phyloP scores from a whole-genome alignment of 1,140 invertebrate genomes.

The Centruroides sculpturatus region DNA sequence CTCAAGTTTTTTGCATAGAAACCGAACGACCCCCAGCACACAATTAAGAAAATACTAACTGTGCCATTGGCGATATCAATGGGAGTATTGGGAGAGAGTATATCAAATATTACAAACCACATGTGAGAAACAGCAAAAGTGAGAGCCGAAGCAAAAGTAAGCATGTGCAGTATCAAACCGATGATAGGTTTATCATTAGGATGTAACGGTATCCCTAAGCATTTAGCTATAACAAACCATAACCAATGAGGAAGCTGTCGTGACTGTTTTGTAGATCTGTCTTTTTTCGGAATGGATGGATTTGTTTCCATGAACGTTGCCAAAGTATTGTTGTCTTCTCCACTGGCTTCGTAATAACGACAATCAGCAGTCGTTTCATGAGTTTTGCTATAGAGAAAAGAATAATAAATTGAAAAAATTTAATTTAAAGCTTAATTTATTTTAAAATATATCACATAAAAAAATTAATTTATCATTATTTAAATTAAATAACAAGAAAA shows the following conservation, averaged over 20 bases:
- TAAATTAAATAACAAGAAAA: no score
- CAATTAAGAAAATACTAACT: constrained; percentile 24
- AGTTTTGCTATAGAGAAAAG: no score
- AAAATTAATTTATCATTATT: no score
- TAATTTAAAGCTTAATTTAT: no score
- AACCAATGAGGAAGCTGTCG: constrained; percentile 7
- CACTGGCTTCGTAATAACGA: no score
- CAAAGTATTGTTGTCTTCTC: background rate
- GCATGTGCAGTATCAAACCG: constrained; percentile 23
- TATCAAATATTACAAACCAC: constrained; percentile 27
- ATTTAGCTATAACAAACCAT: constrained; percentile 11
- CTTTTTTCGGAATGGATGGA: background rate
- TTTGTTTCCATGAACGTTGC: background rate
- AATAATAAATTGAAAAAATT: no score
- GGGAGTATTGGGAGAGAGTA: constrained; percentile 23
- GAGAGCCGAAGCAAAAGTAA: constrained; percentile 22
- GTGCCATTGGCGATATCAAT: constrained; percentile 25
- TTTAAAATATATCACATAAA: no score
- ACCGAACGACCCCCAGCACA: constrained; percentile 22
- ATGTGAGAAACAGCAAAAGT: constrained; percentile 14
- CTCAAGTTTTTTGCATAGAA: constrained; percentile 12
- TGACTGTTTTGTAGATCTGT: constrained; percentile 5
- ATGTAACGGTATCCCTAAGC: constrained; percentile 7
- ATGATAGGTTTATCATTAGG: constrained; percentile 17
- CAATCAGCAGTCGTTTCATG: no score